Evolutionary conservation across 2,888 invertebrate species (phyloP).

Genomic region (Ochropleura plecta): DNA sequence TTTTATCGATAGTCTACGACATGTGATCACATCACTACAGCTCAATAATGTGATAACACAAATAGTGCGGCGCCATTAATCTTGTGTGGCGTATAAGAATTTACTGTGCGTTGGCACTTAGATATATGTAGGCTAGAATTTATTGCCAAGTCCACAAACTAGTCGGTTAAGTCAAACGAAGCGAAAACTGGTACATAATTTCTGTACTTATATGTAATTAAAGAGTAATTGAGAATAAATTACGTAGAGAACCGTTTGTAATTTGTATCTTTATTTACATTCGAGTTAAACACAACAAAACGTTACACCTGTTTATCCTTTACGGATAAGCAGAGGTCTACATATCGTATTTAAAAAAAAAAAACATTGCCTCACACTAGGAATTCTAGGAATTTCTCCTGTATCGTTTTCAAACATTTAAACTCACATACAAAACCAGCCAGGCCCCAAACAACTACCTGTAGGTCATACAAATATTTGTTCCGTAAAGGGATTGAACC

Average conservation of each 20-base stretch:
- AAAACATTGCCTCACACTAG: too few relatives aligned
- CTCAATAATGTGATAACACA: conserved; percentile 78
- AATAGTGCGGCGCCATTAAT: conserved; percentile 78
- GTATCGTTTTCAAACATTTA: too few relatives aligned
- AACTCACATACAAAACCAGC: too few relatives aligned
- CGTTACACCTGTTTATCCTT: not conserved
- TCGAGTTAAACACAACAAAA: not conserved
- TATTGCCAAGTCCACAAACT: conserved; percentile 48
- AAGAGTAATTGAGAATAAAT: not conserved
- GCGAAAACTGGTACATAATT: conserved; percentile 22
- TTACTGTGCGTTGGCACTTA: conserved; percentile 65
- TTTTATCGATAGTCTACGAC: conserved; percentile 22
- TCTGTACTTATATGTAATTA: conserved; percentile 1
- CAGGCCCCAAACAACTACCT: too few relatives aligned
- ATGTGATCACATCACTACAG: conserved; percentile 62
- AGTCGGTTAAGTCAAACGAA: conserved; percentile 31
- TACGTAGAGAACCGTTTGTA: not conserved
- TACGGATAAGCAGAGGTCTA: not conserved
- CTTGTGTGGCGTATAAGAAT: conserved; percentile 77
- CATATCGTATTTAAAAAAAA: not conserved
- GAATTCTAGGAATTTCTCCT: too few relatives aligned
- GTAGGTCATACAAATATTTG: too few relatives aligned
- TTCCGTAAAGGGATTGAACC: too few relatives aligned
- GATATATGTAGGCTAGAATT: conserved; percentile 62
- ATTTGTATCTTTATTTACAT: not conserved